A percentile compares a stretch with the other conserved stretches of the same genome.
Evolutionary conservation across 30 jellyfish, hydroid and myxozoan species (phyloP).

Genomic region (Chironex yamaguchii): DNA sequence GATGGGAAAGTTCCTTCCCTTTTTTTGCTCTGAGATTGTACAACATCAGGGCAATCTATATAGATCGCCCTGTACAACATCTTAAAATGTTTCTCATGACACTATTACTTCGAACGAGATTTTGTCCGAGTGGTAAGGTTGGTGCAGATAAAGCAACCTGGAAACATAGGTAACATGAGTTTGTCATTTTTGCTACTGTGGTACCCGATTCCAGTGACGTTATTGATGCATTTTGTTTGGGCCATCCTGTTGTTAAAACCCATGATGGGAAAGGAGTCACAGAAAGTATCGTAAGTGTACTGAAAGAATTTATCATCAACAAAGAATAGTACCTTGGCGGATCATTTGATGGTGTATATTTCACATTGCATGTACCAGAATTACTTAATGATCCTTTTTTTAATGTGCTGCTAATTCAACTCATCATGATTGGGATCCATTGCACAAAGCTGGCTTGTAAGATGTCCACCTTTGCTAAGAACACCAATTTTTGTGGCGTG

Average conservation of each 20-base stretch:
- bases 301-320: background rate
- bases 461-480: constrained; percentile 8
- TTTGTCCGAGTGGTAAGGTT: too few species aligned
- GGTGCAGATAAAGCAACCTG: too few species aligned
- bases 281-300: background rate
- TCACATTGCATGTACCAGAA: constrained; percentile 2
- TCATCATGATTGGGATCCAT: constrained; percentile 30
- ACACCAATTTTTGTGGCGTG: background rate
- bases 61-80: too few species aligned
- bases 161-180: too few species aligned
- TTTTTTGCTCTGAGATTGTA: too few species aligned
- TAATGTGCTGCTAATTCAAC: background rate
- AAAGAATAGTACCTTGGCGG: constrained; percentile 6
- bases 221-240: constrained; percentile 1
- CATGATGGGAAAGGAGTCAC: constrained; percentile 20
- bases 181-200: too few species aligned
- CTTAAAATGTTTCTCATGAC: too few species aligned
- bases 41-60: too few species aligned
- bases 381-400: background rate
- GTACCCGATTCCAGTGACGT: background rate
- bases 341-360: constrained; percentile 26
- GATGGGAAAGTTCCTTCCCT: too few species aligned
- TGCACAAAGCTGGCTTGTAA: constrained; percentile 24
- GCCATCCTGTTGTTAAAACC: constrained; percentile 11
- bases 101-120: too few species aligned